Percentiles rank a stretch among this genome's conserved stretches.
phyloP scores from a whole-genome alignment of 2,888 invertebrate species.

The Stegana nigrithorax region DNA sequence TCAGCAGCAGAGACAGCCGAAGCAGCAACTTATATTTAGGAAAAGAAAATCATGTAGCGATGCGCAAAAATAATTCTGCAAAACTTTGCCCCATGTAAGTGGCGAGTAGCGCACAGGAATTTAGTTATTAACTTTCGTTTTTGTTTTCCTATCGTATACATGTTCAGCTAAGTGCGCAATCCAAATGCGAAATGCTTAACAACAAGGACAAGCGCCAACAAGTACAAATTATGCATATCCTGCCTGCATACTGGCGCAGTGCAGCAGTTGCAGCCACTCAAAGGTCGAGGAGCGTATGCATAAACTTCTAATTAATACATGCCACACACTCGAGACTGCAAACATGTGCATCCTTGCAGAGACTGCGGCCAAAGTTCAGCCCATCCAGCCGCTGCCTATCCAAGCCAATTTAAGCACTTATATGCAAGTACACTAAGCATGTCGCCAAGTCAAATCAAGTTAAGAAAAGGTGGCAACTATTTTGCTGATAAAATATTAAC shows the following conservation, averaged over 20 bases:
- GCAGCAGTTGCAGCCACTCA: no score
- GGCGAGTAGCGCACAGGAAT: background rate
- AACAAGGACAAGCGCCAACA: background rate
- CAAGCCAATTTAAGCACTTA: background rate
- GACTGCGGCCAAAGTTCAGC: background rate
- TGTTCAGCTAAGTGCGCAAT: background rate
- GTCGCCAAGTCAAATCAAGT: no score
- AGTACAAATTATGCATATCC: no score
- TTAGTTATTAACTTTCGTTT: slow-evolving; percentile 12
- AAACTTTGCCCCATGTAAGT: background rate
- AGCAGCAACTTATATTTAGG: background rate
- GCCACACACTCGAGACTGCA: no score
- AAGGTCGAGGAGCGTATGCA: background rate
- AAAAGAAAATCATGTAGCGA: background rate
- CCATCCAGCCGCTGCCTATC: background rate
- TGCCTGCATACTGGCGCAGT: no score
- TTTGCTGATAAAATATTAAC: no score
- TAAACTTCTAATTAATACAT: background rate
- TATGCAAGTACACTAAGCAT: no score
- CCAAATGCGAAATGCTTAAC: background rate
- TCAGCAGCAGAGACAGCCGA: background rate
- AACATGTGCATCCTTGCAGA: no score
- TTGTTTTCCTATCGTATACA: background rate
- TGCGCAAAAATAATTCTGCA: background rate
- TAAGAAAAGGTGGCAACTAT: no score